phyloP scores from a whole-genome alignment of 1,140 invertebrate species.

The Myzus persicae region DNA sequence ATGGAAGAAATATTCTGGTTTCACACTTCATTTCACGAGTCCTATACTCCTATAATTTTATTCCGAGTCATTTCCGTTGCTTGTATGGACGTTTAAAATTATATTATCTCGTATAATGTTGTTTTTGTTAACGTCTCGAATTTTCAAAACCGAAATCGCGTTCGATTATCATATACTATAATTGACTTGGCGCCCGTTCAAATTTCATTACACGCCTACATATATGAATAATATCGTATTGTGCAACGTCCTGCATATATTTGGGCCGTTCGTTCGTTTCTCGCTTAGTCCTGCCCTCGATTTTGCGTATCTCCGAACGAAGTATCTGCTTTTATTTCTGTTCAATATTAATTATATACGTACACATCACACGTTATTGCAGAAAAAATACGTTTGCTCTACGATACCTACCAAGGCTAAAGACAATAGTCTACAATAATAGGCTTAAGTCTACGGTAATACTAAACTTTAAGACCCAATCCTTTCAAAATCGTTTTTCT shows the following conservation, averaged over 20 bases:
- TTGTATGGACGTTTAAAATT: background rate
- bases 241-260: background rate
- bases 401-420: too few species aligned
- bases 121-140: background rate
- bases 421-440: too few species aligned
- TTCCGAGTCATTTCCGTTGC: slow-evolving; percentile 29
- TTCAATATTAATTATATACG: background rate
- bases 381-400: background rate
- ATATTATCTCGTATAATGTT: slow-evolving; percentile 2
- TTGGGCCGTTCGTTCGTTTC: background rate
- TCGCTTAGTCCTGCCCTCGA: background rate
- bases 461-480: too few species aligned
- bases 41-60: slow-evolving; percentile 15
- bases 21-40: slow-evolving; percentile 28
- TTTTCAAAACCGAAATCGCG: slow-evolving; percentile 13
- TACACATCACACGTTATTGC: too few species aligned
- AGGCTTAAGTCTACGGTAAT: too few species aligned
- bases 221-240: background rate
- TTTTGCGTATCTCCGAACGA: background rate
- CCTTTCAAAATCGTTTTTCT: background rate
- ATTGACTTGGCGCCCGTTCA: slow-evolving; percentile 20
- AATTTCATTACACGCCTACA: background rate
- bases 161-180: background rate
- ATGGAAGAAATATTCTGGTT: slow-evolving; percentile 43
- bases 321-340: background rate